Evolutionary conservation across 2,888 invertebrate genomes (phyloP).

Genomic region (Lysandra bellargus): DNA sequence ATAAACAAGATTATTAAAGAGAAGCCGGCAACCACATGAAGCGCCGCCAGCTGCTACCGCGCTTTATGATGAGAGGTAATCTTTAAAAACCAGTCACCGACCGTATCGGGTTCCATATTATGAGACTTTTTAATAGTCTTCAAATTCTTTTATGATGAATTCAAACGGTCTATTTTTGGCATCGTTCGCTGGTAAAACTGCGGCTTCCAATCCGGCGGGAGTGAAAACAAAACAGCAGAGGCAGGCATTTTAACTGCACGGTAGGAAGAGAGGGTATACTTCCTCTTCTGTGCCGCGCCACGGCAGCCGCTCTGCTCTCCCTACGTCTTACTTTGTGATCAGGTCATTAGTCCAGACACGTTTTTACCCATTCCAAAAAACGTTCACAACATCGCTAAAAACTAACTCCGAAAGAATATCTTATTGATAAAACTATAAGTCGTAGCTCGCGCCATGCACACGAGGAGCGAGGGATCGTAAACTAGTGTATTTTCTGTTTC

Average conservation of each 20-base stretch:
- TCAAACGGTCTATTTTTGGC: not conserved
- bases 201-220: not conserved
- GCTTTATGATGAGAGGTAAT: conserved; percentile 72
- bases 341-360: not conserved
- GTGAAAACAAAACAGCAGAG: not conserved
- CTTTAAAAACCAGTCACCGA: conserved; percentile 60
- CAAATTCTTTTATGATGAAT: conserved; percentile 61
- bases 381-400: too few relatives aligned
- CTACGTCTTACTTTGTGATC: not conserved
- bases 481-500: conserved; percentile 74
- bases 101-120: conserved; percentile 79
- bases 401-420: too few relatives aligned
- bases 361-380: too few relatives aligned
- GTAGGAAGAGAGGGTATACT: not conserved
- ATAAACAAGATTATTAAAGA: conserved; percentile 78
- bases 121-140: conserved; percentile 77
- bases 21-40: conserved; percentile 75
- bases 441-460: conserved; percentile 68
- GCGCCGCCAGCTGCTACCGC: conserved; percentile 74
- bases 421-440: conserved; percentile 28
- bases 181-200: not conserved
- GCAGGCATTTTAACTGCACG: not conserved
- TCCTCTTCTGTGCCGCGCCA: not conserved
- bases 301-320: not conserved
- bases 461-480: conserved; percentile 74